Evolutionary conservation across 2,797 vertebrate species (phyloP).

Genomic region (Syngnathus rostellatus): DNA sequence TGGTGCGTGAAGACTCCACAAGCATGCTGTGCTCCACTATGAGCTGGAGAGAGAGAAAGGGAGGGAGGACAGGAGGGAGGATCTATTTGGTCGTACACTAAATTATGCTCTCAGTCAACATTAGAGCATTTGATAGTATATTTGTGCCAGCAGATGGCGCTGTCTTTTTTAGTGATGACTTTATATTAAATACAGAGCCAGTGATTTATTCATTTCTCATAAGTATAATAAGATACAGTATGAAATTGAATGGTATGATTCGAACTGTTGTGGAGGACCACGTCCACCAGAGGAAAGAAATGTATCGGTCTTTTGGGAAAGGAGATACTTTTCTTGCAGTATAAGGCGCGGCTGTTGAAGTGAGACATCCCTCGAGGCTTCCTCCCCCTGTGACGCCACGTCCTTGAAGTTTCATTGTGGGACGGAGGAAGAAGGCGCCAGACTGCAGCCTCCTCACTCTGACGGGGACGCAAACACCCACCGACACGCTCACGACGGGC

Average conservation of each 20-base stretch:
- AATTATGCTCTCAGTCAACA: background rate
- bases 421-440: constrained; percentile 28
- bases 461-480: constrained; percentile 47
- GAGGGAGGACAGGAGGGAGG: constrained; percentile 10
- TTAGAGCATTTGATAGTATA: background rate
- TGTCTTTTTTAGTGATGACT: background rate
- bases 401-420: constrained; percentile 49
- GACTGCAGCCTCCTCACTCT: constrained; percentile 46
- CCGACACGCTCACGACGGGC: constrained; percentile 4
- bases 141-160: background rate
- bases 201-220: too few species aligned
- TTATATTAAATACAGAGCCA: background rate
- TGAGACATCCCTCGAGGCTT: constrained; percentile 40
- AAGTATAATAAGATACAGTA: too few species aligned
- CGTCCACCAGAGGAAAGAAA: too few species aligned
- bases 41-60: constrained; percentile 12
- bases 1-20: constrained; percentile 48
- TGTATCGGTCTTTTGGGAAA: too few species aligned
- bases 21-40: constrained; percentile 31
- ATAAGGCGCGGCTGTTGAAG: constrained; percentile 12
- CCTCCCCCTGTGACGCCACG: constrained; percentile 40
- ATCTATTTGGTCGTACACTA: background rate
- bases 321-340: too few species aligned
- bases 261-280: too few species aligned
- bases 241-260: too few species aligned